phyloP scores from a whole-genome alignment of 2,888 invertebrate genomes.

The Heliconius erato region DNA sequence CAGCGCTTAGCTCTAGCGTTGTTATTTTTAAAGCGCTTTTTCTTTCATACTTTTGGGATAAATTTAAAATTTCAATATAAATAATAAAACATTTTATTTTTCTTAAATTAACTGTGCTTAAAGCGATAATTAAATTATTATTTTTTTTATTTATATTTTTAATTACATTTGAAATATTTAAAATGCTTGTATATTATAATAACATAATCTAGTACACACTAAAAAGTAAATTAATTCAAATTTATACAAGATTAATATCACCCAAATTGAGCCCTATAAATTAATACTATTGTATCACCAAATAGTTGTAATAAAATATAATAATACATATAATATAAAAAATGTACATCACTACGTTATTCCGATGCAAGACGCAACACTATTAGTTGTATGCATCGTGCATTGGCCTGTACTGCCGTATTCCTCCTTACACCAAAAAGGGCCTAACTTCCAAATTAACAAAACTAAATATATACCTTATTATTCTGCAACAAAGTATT shows the following conservation, averaged over 20 bases:
- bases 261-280: not conserved
- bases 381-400: constrained; percentile 86
- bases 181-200: not conserved
- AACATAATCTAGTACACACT: not conserved
- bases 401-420: constrained; percentile 84
- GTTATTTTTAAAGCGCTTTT: constrained; percentile 37
- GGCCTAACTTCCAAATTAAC: constrained; percentile 55
- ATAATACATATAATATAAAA: constrained; percentile 1
- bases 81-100: not conserved
- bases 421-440: constrained; percentile 57
- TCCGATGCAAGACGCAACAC: constrained; percentile 71
- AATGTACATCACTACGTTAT: constrained; percentile 57
- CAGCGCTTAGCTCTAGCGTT: constrained; percentile 37
- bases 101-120: not conserved
- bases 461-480: constrained; percentile 54
- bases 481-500: not conserved
- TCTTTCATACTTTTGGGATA: not conserved
- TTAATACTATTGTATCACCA: not conserved
- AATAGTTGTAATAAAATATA: not conserved
- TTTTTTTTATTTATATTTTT: not conserved
- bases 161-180: not conserved
- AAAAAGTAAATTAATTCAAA: not conserved
- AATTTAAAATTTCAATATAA: not conserved
- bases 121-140: not conserved
- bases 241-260: not conserved